A percentile compares a stretch with the other conserved stretches of the same genome.
These are phyloP conservation scores for Rhabditophanes sp. DNA, from an alignment of 2,888 invertebrate species.

Conservation along the genomic window DNA sequence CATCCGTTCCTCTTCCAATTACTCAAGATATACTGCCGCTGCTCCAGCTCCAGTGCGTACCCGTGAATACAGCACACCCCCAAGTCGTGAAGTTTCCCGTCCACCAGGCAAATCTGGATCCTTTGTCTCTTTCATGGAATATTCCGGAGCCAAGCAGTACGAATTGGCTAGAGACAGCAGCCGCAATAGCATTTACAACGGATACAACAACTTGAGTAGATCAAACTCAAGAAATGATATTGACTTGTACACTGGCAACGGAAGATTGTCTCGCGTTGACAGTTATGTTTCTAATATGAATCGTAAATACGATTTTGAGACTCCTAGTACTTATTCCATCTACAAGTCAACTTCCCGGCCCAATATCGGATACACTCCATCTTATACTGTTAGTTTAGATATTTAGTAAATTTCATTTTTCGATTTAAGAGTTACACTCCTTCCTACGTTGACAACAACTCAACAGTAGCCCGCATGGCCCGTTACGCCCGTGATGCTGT, in stretches of 20 bases:
- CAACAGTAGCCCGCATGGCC: slow-evolving; percentile 8
- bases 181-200: slow-evolving; percentile 33
- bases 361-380: slow-evolving; percentile 23
- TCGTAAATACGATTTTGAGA: slow-evolving; percentile 33
- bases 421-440: slow-evolving; percentile 22
- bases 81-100: slow-evolving; percentile 25
- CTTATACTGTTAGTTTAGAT: slow-evolving; percentile 28
- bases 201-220: slow-evolving; percentile 27
- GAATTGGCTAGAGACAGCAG: slow-evolving; percentile 30
- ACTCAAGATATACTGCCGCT: slow-evolving; percentile 19
- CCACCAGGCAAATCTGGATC: slow-evolving; percentile 33
- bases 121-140: slow-evolving; percentile 41
- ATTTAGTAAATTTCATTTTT: slow-evolving; percentile 4
- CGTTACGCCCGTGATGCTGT: slow-evolving; percentile 7
- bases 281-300: slow-evolving; percentile 38
- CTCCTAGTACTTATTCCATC: slow-evolving; percentile 35
- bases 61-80: slow-evolving; percentile 41
- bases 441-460: slow-evolving; percentile 21
- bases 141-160: slow-evolving; percentile 34
- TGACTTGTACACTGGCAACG: slow-evolving; percentile 34
- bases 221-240: slow-evolving; percentile 39
- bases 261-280: slow-evolving; percentile 41
- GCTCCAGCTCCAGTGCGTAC: slow-evolving; percentile 33
- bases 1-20: slow-evolving; percentile 36
- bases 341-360: slow-evolving; percentile 33